Percentiles rank a stretch among this genome's conserved stretches.
phyloP scores from a whole-genome alignment of 2,888 invertebrate species.

The Amorpha juglandis region DNA sequence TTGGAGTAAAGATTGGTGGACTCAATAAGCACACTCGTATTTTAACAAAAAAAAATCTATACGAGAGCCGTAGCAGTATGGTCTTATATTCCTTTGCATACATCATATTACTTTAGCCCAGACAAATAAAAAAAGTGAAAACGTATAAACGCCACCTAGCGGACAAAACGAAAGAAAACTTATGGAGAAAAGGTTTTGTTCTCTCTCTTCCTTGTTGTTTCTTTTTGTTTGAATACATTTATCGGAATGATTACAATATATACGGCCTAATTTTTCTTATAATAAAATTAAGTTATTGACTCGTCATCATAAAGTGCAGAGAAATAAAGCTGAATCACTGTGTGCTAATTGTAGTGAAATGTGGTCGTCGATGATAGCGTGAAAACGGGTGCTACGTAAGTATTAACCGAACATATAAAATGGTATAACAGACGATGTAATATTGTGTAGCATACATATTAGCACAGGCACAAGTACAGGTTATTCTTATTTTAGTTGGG shows the following conservation, averaged over 20 bases:
- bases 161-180: conserved; percentile 42
- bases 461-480: no score
- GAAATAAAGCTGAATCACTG: conserved; percentile 55
- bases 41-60: no score
- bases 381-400: conserved; percentile 80
- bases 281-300: conserved; percentile 52
- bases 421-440: conserved; percentile 29
- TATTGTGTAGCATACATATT: conserved; percentile 27
- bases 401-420: conserved; percentile 65
- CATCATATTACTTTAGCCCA: neutral
- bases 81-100: neutral
- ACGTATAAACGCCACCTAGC: conserved; percentile 56
- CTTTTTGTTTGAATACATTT: conserved; percentile 65
- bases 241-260: conserved; percentile 59
- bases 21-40: no score
- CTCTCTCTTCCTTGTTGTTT: conserved; percentile 62
- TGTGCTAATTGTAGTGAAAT: conserved; percentile 71
- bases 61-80: neutral
- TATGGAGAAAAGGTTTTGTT: conserved; percentile 47
- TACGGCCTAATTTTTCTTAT: conserved; percentile 58
- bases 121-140: conserved; percentile 9
- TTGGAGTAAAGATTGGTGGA: no score
- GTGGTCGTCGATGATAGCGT: conserved; percentile 81
- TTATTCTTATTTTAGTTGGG: conserved; percentile 46
- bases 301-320: conserved; percentile 50